phyloP scores from a whole-genome alignment of 2,113 vertebrate species.

The Rhea americana region DNA sequence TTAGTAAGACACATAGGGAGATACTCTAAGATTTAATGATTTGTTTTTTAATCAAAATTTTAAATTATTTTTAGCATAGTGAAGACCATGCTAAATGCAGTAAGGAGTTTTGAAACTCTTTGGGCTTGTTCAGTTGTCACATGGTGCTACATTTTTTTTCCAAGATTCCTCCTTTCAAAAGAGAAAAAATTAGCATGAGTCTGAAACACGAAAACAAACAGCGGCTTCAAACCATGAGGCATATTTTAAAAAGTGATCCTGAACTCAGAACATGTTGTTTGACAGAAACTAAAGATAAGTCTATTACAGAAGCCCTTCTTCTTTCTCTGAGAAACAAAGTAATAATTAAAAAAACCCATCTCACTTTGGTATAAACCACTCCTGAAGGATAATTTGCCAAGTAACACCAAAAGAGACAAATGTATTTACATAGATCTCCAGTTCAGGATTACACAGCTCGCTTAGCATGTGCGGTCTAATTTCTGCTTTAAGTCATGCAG shows the following conservation, averaged over 20 bases:
- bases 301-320: neutral
- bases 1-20: conserved; percentile 41
- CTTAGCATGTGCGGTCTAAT: neutral
- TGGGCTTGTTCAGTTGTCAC: neutral
- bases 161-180: neutral
- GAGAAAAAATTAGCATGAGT: neutral
- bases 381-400: neutral
- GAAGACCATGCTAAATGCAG: neutral
- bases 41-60: conserved; percentile 51
- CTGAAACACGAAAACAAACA: neutral
- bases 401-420: neutral
- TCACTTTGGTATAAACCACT: neutral
- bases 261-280: neutral
- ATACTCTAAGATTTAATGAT: conserved; percentile 36
- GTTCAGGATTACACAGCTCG: neutral
- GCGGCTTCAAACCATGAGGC: neutral
- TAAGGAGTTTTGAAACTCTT: neutral
- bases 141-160: neutral
- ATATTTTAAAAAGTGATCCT: neutral
- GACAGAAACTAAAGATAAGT: neutral
- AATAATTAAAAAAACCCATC: neutral
- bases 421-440: neutral
- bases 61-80: neutral
- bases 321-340: neutral
- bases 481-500: neutral